Base-by-base conservation (phyloP, 92 coral and sea anemone species). In the Umimayanthus kanabou region DNA sequence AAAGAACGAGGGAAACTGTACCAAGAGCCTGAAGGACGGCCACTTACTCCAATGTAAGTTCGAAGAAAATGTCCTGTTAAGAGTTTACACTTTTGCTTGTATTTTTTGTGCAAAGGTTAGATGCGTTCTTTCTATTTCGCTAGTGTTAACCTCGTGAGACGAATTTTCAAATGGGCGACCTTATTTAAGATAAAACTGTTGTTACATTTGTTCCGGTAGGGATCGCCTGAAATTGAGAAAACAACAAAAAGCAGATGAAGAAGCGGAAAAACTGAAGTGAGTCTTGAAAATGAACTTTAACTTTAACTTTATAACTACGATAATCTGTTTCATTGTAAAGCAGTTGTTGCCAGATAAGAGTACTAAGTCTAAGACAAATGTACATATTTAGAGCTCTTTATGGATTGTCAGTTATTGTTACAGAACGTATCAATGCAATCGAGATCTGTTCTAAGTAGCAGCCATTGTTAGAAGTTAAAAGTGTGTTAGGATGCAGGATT, bases 251-350 rank as follows among this genome's bases (percentile, higher is more conserved):
- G 99, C 98, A 64, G 98, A 96, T 22, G 98, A 94, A 76, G 95
- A 96, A 80, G 98, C 98, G 70, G 98, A 95, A 76, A 95, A 78
- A 87, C 84, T 96, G n/a, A 95, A 92, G 99, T 96, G 78, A 57
- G 95, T 73, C 66, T 8, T 25, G 64, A 2, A 61, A n/a, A 77
- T 26, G 73, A 80, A 61, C n/a, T 57, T 57, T 3, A 57, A 61
- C n/a, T 57, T 57, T 3, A 57, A 57, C 66, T 57, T 16, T 57
- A 5, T 57, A 57, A 16, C 4, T 15, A 57, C 20, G 23, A 20
- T 57, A 53, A 57, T 57, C 6, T 6, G 2, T 22, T 18, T 7
- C 7, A 22, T 61, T 61, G 69, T 61, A 2, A 22, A 61, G 26
- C 26, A 3, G 4, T 3, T 61, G 26, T 61, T 61, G 9, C 22